These are phyloP conservation scores for Rhabdomys dilectus DNA, from an alignment of 2,113 vertebrate genomes.

Conservation along the genomic window DNA sequence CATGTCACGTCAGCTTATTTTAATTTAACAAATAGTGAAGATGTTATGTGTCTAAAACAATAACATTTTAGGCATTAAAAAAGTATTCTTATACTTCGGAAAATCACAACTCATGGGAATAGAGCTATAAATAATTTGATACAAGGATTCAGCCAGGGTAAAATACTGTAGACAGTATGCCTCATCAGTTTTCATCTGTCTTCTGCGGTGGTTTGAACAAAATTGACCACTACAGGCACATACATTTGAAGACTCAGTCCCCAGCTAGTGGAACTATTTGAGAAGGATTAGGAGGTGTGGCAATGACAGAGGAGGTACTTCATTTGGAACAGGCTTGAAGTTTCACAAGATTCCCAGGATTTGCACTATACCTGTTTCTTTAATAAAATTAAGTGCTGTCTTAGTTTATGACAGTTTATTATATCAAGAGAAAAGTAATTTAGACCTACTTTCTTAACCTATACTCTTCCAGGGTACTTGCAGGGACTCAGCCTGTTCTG, in stretches of 20 bases:
- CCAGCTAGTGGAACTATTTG: background rate
- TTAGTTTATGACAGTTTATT: background rate
- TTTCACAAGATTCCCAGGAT: background rate
- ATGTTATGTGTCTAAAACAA: background rate
- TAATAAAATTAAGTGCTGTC: background rate
- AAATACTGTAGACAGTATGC: background rate
- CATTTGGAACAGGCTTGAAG: background rate
- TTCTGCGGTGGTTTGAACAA: background rate
- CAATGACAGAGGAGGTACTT: background rate
- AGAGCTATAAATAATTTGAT: background rate
- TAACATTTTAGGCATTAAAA: background rate
- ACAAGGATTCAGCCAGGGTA: background rate
- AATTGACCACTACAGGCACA: background rate
- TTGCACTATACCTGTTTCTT: background rate
- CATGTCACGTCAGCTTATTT: slow-evolving; percentile 19
- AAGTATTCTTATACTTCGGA: background rate
- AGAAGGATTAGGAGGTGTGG: background rate
- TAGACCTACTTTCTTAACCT: background rate
- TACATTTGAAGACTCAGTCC: background rate
- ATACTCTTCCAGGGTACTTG: background rate
- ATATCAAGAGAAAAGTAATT: background rate
- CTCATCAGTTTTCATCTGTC: background rate
- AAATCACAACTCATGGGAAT: background rate
- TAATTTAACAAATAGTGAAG: slow-evolving; percentile 6
- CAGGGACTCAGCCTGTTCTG: background rate